Conservation (phyloP, 2,888 invertebrate species). For the Laothoe populi region DNA sequence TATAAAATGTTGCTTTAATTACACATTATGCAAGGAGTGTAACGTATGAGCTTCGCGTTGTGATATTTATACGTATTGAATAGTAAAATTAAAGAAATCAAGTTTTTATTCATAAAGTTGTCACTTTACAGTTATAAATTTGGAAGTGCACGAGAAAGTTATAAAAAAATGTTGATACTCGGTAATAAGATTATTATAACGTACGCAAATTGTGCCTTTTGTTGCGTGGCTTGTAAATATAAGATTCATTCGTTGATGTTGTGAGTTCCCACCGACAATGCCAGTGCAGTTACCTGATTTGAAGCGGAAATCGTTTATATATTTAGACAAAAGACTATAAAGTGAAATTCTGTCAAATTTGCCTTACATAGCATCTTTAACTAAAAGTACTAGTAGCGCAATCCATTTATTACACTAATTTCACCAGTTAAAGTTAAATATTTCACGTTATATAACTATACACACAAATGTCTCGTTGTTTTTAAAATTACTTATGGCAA, state of each 20-base stretch:
- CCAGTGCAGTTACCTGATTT: background rate
- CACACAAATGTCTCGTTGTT: conserved; percentile 2
- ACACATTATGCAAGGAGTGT: conserved; percentile 25
- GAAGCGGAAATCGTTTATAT: background rate
- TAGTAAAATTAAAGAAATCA: no score
- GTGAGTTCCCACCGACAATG: background rate
- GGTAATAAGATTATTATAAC: conserved; percentile 3
- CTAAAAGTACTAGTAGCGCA: background rate
- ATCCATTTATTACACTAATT: background rate
- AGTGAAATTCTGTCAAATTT: no score
- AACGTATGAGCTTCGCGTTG: conserved; percentile 29
- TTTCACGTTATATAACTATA: background rate
- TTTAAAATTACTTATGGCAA: background rate
- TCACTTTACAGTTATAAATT: conserved; percentile 6
- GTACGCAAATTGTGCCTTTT: conserved; percentile 15
- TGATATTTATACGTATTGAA: conserved; percentile 26
- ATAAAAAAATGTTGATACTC: background rate
- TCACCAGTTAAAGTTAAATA: background rate
- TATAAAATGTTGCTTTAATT: conserved; percentile 12
- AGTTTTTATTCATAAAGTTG: background rate
- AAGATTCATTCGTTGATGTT: background rate
- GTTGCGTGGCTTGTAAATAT: conserved; percentile 15
- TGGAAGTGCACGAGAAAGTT: background rate
- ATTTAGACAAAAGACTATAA: background rate
- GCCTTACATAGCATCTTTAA: no score